Evolutionary conservation across 2,113 vertebrate genomes (phyloP).

Genomic region (Podarcis raffonei): DNA sequence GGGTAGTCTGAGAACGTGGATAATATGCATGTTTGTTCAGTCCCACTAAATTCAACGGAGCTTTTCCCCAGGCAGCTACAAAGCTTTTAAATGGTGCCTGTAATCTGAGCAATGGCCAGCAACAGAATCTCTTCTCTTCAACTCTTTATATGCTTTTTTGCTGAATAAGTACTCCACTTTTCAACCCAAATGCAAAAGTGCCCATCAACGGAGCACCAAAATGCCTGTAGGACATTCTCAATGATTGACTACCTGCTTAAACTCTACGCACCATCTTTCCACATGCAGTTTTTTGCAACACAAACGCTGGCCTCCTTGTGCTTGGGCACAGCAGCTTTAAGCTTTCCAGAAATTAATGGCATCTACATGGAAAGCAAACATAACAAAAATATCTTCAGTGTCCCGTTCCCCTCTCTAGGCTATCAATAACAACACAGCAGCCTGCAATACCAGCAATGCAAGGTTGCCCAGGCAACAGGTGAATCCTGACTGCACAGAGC

Average conservation of each 20-base stretch:
- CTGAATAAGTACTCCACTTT: neutral
- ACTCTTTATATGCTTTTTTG: neutral
- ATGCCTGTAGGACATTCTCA: neutral
- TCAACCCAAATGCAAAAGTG: neutral
- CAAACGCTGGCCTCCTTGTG: neutral
- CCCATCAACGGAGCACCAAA: neutral
- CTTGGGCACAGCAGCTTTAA: neutral
- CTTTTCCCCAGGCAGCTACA: neutral
- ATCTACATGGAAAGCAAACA: conserved; percentile 21
- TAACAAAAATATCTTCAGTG: conserved; percentile 29
- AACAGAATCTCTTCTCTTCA: neutral
- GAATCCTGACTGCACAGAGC: conserved; percentile 5
- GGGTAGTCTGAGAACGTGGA: neutral
- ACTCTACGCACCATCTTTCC: neutral
- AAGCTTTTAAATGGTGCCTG: neutral
- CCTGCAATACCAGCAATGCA: conserved; percentile 12
- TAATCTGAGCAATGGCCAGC: neutral
- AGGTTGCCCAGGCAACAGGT: conserved; percentile 17
- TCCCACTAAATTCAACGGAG: neutral
- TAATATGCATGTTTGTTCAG: neutral
- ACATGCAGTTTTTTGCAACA: neutral
- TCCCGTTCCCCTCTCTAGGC: neutral
- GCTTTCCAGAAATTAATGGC: conserved; percentile 27
- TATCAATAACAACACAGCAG: neutral
- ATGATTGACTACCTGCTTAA: neutral